Evolutionary conservation across 2,113 vertebrate genomes (phyloP), one percentile per base, ranked within the genome.

Genomic region (Dasyprocta punctata): DNA sequence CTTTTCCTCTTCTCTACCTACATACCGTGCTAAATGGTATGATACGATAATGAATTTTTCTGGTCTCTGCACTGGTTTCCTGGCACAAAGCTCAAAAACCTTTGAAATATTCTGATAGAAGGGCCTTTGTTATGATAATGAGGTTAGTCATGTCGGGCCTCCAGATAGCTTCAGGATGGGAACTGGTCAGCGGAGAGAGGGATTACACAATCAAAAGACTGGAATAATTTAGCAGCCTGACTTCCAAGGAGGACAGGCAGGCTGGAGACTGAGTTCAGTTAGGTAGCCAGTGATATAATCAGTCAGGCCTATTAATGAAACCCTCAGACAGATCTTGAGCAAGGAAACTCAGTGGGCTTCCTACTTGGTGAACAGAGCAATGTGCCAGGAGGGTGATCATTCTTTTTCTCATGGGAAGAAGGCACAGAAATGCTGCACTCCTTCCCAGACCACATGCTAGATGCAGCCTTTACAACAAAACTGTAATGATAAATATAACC

Each of bases 141-240:
- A n/a, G 19, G 20, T 77, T 1, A 8, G 14, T 38, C 20, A 19
- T 3, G 5, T 0, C 67, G 11, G 36, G n/a, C 3, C 11, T 30
- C 26, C 73, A 56, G 7, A 16, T 17, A 54, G 12, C 58, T 77
- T 67, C 41, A 41, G n/a, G 14, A 56, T 60, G 9, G 52, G 36
- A 24, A 1, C 2, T 65, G 33, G 30, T 24, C 54, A 56, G 30
- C 33, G 71, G 60, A 87, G 49, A 90, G 2, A 61, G 26, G 60
- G 52, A 36, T 1, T 16, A 17, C 1, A 4, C 47, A 58, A 38
- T 60, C 49, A 56, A 65, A 20, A 52, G 8, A 5, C 30, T 63
- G 1, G 5, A 19, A 36, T 5, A 41, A 75, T 67, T 89, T 16
- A 69, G 60, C 24, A 9, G 7, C 11, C 44, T 41, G 19, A 94